These are phyloP conservation scores for Cheilosia variabilis DNA, from an alignment of 2,888 invertebrate species.

Conservation along the genomic window DNA sequence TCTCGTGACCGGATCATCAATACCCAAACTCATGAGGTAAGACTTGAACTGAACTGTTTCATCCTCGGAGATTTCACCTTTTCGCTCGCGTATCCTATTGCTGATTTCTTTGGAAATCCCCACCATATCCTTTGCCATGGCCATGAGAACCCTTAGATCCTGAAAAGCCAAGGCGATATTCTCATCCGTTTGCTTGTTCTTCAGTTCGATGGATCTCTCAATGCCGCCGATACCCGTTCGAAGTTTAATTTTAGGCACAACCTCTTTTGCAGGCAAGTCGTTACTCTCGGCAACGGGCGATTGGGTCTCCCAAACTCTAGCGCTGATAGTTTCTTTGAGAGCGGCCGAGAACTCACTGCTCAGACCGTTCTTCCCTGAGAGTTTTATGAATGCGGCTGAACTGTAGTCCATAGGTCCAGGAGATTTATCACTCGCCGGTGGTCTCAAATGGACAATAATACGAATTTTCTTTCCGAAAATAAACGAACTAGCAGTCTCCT, in stretches of 20 bases:
- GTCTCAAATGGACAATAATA: slow-evolving; percentile 90
- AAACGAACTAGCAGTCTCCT: slow-evolving; percentile 91
- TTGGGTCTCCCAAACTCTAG: slow-evolving; percentile 87
- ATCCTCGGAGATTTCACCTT: slow-evolving; percentile 98
- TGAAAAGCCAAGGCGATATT: slow-evolving; percentile 97
- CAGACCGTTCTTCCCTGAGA: slow-evolving; percentile 94
- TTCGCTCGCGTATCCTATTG: slow-evolving; percentile 95
- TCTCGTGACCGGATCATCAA: slow-evolving; percentile 98
- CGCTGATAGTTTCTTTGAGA: slow-evolving; percentile 87
- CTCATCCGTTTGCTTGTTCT: slow-evolving; percentile 95
- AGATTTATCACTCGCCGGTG: slow-evolving; percentile 87
- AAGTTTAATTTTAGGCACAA: slow-evolving; percentile 85
- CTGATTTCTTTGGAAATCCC: slow-evolving; percentile 95
- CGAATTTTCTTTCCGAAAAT: slow-evolving; percentile 92
- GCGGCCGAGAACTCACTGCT: slow-evolving; percentile 87
- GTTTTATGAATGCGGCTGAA: slow-evolving; percentile 89
- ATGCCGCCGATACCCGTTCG: slow-evolving; percentile 97
- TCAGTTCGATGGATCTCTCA: slow-evolving; percentile 95
- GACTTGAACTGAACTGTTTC: slow-evolving; percentile 98
- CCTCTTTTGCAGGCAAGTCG: slow-evolving; percentile 77
- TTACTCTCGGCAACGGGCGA: neutral
- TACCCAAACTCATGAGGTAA: slow-evolving; percentile 97
- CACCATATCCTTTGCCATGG: slow-evolving; percentile 99
- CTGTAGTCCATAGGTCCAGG: slow-evolving; percentile 91
- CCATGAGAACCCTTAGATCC: slow-evolving; percentile 97